These are phyloP conservation scores for Drosophila trichaetosa DNA, from an alignment of 2,888 invertebrate genomes.

Conservation along the genomic window DNA sequence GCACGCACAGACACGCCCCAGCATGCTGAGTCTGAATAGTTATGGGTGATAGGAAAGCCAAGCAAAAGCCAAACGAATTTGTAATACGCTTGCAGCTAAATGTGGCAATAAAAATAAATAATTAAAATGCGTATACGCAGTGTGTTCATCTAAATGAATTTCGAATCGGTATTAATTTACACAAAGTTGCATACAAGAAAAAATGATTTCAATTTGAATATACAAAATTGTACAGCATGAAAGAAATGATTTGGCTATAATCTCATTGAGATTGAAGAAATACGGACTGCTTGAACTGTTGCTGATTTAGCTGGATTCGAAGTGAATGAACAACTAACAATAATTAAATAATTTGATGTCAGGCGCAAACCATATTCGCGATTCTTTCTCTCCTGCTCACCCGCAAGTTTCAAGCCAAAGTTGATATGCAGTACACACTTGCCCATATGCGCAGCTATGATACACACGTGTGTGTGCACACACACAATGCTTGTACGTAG, in stretches of 20 bases:
- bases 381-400: neutral
- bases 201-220: neutral
- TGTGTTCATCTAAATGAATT: neutral
- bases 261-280: neutral
- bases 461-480: neutral
- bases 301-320: neutral
- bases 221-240: neutral
- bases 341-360: neutral
- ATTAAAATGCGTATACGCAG: neutral
- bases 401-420: neutral
- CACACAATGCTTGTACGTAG: neutral
- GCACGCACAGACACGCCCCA: conserved; percentile 32
- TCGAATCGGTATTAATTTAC: neutral
- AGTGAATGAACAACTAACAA: neutral
- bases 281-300: neutral
- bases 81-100: conserved; percentile 22
- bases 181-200: neutral
- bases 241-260: neutral
- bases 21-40: conserved; percentile 14
- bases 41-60: neutral
- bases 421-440: neutral
- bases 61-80: conserved; percentile 14
- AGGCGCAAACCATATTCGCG: too few relatives aligned
- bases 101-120: neutral
- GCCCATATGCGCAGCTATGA: neutral